Evolutionary conservation across 2,888 invertebrate genomes (phyloP), one percentile per base, ranked within the genome.

Genomic region (Amphiduros pacificus): DNA sequence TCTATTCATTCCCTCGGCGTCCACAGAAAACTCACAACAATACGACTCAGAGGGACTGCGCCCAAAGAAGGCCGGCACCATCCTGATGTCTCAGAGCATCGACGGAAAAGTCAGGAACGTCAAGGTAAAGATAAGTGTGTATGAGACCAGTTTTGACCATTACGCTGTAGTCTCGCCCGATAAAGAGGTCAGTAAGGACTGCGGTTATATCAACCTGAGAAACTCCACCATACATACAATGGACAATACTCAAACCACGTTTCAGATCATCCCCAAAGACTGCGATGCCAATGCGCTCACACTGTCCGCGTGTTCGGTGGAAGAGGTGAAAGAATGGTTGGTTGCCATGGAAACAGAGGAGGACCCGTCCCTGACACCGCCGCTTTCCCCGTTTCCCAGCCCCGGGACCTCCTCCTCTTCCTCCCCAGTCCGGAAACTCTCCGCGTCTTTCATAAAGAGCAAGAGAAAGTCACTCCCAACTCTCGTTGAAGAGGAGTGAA

Each of bases 111-210:
- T 22, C 5, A 17, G 44, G 4, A 44, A 22, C n/a, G 44, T 22
- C 6, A 44, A 22, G n/a, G 20, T 60, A 20, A 32, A 54, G 6
- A 20, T 60, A 24, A 60, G 44, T 9, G 54, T 60, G 41, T 60
- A 60, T 24, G 22, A 17, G 22, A 44, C 44, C 24, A 40, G 24
- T 20, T 60, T 41, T 48, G 60, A 27, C 5, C 53, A 31, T 6
- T 60, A 54, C 55, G 60, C 60, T 17, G 60, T 60, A 17, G 44
- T 60, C 9, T 40, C 60, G 6, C 60, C 54, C 27, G 60, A 60
- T 48, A 27, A 44, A 29, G 22, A 29, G 2, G 20, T 55, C 22
- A 54, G 44, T 48, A 40, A 48, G 29, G 60, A 60, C 32, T 60
- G 60, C 29, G 60, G 60, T 17, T 60, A 44, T 48, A 55, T 60